Conservation (phyloP, 92 coral and sea anemone species). For the Meandrina meandrites region DNA sequence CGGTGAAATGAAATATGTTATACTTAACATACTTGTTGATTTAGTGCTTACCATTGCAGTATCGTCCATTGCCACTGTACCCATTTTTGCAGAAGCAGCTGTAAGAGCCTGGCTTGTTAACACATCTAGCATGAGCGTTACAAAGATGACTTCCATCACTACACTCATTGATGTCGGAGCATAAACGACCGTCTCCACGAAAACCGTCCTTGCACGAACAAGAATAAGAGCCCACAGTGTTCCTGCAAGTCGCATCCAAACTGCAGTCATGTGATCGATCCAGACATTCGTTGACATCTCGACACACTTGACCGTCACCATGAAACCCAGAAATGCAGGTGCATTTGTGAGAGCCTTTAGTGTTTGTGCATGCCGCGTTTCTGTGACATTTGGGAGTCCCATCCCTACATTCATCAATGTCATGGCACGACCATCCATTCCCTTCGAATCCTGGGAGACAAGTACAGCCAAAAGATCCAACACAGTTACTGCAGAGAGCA, state of each 20-base stretch:
- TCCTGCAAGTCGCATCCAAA: not conserved
- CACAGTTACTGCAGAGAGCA: not conserved
- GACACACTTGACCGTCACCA: not conserved
- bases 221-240: not conserved
- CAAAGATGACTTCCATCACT: not conserved
- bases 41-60: constrained; percentile 10
- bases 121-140: constrained; percentile 15
- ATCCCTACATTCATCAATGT: not conserved
- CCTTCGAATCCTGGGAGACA: not conserved
- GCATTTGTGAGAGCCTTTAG: not conserved
- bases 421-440: not conserved
- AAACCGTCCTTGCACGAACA: not conserved
- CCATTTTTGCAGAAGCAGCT: constrained; percentile 17
- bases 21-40: not conserved
- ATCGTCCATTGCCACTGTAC: constrained; percentile 15
- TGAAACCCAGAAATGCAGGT: not conserved
- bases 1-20: too few relatives aligned
- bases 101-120: constrained; percentile 17
- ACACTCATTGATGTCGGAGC: not conserved
- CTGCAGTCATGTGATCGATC: not conserved
- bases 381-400: not conserved
- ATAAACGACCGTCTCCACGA: not conserved
- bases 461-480: not conserved
- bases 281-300: not conserved
- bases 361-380: not conserved